Evolutionary conservation across 2,888 invertebrate species (phyloP).

Genomic region (Meiosimyza platycephala): DNA sequence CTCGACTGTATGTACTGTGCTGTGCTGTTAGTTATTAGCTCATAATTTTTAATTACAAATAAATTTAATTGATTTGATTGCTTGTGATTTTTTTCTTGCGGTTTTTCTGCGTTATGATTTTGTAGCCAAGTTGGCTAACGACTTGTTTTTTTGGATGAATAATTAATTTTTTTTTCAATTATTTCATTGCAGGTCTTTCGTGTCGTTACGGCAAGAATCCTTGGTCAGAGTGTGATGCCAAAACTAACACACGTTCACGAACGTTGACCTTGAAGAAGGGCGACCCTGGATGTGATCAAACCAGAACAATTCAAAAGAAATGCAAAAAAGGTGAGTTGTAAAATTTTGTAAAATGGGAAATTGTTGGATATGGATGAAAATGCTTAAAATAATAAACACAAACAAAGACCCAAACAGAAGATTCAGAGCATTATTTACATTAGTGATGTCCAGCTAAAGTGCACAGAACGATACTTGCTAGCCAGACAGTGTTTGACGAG

Average conservation of each 20-base stretch:
- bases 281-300: slow-evolving; percentile 82
- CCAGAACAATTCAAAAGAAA: slow-evolving; percentile 89
- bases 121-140: neutral
- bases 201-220: slow-evolving; percentile 89
- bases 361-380: neutral
- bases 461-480: too few relatives aligned
- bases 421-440: too few relatives aligned
- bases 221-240: slow-evolving; percentile 90
- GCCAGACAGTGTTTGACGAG: too few relatives aligned
- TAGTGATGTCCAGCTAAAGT: too few relatives aligned
- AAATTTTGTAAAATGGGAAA: neutral
- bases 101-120: neutral
- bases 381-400: too few relatives aligned
- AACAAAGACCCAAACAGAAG: too few relatives aligned
- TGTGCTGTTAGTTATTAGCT: too few relatives aligned
- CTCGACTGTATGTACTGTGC: too few relatives aligned
- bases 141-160: slow-evolving; percentile 6
- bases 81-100: slow-evolving; percentile 1
- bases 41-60: too few relatives aligned
- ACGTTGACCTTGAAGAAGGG: slow-evolving; percentile 88
- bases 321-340: slow-evolving; percentile 85
- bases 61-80: neutral
- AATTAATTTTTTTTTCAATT: slow-evolving; percentile 19
- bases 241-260: slow-evolving; percentile 84
- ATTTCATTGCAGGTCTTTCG: slow-evolving; percentile 67